Percentiles rank a stretch among this genome's conserved stretches.
Conservation (phyloP, 2,888 invertebrate species). For the Mesorhabditis sp. region DNA sequence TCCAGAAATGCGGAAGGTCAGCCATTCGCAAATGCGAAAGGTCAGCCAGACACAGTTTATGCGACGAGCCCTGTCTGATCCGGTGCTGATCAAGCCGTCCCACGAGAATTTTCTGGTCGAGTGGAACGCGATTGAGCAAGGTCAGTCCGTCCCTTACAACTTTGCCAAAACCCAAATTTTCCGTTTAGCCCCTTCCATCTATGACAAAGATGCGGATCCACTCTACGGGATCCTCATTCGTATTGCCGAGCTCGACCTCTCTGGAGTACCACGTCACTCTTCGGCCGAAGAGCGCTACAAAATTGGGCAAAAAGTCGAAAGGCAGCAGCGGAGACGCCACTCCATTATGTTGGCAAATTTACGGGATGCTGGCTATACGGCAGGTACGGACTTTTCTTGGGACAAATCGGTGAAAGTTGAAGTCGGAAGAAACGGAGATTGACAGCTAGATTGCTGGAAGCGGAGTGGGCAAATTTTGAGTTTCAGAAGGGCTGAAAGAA, state of each 20-base stretch:
- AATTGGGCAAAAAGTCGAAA: constrained; percentile 1
- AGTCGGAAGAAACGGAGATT: no score
- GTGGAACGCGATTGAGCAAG: background rate
- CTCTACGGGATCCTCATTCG: background rate
- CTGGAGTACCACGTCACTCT: constrained; percentile 1
- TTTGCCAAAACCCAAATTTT: no score
- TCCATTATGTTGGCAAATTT: background rate
- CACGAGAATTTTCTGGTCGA: background rate
- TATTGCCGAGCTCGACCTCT: background rate
- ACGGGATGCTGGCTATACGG: background rate
- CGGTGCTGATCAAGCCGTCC: background rate
- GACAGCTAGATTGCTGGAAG: no score
- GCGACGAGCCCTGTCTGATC: background rate
- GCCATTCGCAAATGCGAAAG: background rate
- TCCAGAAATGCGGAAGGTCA: background rate
- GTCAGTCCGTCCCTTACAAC: background rate
- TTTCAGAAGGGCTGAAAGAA: background rate
- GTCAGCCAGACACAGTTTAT: background rate
- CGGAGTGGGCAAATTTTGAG: no score
- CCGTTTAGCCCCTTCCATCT: background rate
- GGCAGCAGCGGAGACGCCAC: constrained; percentile 1
- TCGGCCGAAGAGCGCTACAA: constrained; percentile 6
- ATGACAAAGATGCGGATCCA: background rate
- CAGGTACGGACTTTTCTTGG: background rate
- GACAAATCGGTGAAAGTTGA: no score